Conservation (phyloP, 2,113 vertebrate genomes). For the Cinclus cinclus region DNA sequence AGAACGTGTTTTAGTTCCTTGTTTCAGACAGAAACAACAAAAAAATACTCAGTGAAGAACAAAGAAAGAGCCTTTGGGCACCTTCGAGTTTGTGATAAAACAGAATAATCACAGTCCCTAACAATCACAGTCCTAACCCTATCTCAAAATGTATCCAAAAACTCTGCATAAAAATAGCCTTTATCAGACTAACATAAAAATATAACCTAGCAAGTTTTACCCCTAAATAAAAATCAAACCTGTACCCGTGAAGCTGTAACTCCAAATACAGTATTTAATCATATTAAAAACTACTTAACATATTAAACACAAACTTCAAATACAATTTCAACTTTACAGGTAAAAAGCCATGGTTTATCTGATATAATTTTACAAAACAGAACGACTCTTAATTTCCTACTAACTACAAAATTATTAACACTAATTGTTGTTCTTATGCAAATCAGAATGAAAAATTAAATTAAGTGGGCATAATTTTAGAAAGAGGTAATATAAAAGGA, state of each 20-base stretch:
- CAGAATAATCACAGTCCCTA: background rate
- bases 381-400: background rate
- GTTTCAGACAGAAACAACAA: background rate
- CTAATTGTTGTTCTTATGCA: background rate
- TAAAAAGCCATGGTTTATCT: background rate
- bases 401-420: background rate
- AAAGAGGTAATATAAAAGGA: background rate
- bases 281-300: background rate
- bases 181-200: background rate
- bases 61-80: background rate
- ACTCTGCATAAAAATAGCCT: background rate
- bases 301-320: background rate
- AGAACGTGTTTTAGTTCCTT: background rate
- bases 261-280: background rate
- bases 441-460: background rate
- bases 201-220: background rate
- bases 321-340: background rate
- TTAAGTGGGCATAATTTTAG: background rate
- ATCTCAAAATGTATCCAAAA: background rate
- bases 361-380: background rate
- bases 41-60: background rate
- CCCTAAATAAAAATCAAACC: background rate
- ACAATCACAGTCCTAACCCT: background rate
- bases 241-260: background rate
- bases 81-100: background rate